These are phyloP conservation scores for Phrynocephalus guinanensis DNA, from an alignment of 2,797 vertebrate species.

Conservation along the genomic window DNA sequence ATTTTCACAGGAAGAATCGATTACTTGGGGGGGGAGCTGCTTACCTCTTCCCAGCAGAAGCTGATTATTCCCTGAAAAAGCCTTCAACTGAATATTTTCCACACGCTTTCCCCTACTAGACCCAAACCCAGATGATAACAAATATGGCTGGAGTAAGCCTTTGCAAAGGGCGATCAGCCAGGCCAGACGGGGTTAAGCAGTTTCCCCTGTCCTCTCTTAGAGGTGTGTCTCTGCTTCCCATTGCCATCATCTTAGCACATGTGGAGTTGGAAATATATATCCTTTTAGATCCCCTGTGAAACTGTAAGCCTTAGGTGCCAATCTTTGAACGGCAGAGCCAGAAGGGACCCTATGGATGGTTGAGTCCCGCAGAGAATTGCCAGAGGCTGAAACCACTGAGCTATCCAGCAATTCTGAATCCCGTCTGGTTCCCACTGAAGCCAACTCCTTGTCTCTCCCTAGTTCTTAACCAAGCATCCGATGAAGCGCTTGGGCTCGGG, in stretches of 20 bases:
- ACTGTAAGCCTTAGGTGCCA: neutral
- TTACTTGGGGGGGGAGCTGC: neutral
- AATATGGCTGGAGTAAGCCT: neutral
- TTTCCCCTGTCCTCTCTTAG: neutral
- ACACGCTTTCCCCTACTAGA: neutral
- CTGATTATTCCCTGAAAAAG: neutral
- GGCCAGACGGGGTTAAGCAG: neutral
- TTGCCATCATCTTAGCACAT: neutral
- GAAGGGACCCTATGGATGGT: too few relatives aligned
- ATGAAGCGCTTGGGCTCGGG: constrained; percentile 87
- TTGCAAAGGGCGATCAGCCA: neutral
- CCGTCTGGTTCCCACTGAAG: neutral
- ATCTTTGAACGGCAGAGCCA: neutral
- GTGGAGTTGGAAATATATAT: neutral
- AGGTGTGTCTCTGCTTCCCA: neutral
- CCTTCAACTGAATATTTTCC: neutral
- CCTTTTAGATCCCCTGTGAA: neutral
- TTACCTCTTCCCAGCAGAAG: neutral
- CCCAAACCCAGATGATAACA: neutral
- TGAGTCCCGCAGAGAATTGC: too few relatives aligned
- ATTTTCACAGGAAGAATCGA: neutral
- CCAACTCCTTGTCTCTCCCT: constrained; percentile 15
- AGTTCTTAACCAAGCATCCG: constrained; percentile 91
- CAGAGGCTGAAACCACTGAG: too few relatives aligned
- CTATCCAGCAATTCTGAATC: too few relatives aligned